phyloP scores from a whole-genome alignment of 2,888 invertebrate species.

The Synergus itoensis region DNA sequence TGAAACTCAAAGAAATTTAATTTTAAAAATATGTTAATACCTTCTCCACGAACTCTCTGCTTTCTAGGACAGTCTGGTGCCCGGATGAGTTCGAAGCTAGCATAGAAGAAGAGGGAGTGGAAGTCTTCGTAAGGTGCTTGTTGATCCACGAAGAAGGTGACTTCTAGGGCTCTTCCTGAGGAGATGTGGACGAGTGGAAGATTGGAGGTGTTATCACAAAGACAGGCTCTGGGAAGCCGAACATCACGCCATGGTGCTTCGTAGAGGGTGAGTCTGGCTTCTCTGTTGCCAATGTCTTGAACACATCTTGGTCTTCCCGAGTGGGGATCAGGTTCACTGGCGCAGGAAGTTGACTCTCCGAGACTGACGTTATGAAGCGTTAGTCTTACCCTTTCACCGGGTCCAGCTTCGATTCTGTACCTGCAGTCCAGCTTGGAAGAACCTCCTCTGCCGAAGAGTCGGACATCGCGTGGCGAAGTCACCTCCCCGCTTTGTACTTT shows the following conservation, averaged over 20 bases:
- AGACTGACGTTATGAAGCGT: slow-evolving; percentile 86
- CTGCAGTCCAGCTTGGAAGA: slow-evolving; percentile 87
- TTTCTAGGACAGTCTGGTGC: slow-evolving; percentile 84
- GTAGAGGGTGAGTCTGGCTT: slow-evolving; percentile 81
- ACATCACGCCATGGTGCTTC: slow-evolving; percentile 87
- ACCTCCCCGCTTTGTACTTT: slow-evolving; percentile 83
- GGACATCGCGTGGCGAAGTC: slow-evolving; percentile 85
- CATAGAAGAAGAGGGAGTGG: slow-evolving; percentile 89
- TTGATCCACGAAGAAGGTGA: slow-evolving; percentile 86
- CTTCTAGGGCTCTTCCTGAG: slow-evolving; percentile 85
- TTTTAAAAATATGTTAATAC: slow-evolving; percentile 50
- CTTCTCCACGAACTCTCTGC: slow-evolving; percentile 81
- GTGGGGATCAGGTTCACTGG: slow-evolving; percentile 86
- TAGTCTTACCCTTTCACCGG: slow-evolving; percentile 83
- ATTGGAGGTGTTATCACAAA: slow-evolving; percentile 87
- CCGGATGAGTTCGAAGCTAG: slow-evolving; percentile 83
- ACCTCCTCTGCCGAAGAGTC: slow-evolving; percentile 92
- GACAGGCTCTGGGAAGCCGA: slow-evolving; percentile 86
- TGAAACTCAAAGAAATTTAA: not conserved
- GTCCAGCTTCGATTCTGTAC: slow-evolving; percentile 86
- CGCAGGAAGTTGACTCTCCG: slow-evolving; percentile 84
- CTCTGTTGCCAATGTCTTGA: slow-evolving; percentile 68
- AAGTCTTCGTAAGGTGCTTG: slow-evolving; percentile 90
- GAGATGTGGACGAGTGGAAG: slow-evolving; percentile 84
- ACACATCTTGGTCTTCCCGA: slow-evolving; percentile 84